phyloP scores from a whole-genome alignment of 2,797 vertebrate species.

The Rousettus madagascariensis region DNA sequence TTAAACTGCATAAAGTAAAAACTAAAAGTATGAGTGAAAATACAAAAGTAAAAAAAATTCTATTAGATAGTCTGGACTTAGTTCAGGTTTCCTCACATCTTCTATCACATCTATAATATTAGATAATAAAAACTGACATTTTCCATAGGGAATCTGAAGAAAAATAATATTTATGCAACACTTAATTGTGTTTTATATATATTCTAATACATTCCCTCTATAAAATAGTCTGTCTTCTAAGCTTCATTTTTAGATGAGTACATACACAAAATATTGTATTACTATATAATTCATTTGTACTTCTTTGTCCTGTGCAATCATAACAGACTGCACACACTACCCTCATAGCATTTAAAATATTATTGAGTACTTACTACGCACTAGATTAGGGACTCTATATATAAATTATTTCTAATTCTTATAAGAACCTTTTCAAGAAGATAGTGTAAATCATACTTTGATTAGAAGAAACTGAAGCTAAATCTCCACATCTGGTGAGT shows the following conservation, averaged over 20 bases:
- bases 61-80: background rate
- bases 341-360: background rate
- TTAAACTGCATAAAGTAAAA: background rate
- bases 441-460: background rate
- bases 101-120: background rate
- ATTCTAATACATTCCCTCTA: background rate
- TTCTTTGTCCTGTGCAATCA: background rate
- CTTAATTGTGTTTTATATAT: background rate
- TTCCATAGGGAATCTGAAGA: background rate
- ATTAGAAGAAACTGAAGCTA: background rate
- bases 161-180: background rate
- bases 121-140: background rate
- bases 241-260: background rate
- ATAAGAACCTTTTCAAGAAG: background rate
- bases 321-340: background rate
- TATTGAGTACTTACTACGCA: background rate
- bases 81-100: too few species aligned
- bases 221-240: background rate
- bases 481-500: background rate
- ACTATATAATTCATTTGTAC: background rate
- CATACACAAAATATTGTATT: background rate
- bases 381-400: background rate
- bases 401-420: background rate
- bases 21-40: background rate
- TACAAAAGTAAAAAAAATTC: background rate